These are phyloP conservation scores for Telenomus remus DNA, from an alignment of 1,140 invertebrate genomes.

Conservation along the genomic window DNA sequence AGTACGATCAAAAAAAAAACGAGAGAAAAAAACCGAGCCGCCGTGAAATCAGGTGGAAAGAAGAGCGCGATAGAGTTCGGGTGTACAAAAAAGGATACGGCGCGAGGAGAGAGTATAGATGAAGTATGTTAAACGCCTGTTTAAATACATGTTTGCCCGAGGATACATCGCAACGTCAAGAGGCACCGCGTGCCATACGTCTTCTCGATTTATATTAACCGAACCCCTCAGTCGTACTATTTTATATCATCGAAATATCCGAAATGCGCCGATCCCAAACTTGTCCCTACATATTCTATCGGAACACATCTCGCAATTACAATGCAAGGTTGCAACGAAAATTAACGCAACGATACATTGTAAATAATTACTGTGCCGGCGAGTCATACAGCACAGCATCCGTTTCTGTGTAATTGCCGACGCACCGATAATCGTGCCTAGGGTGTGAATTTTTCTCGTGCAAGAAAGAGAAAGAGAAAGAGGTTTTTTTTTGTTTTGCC, in stretches of 20 bases:
- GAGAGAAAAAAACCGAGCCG: constrained; percentile 8
- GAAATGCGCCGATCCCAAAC: too few species aligned
- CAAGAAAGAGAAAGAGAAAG: background rate
- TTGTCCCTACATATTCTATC: too few species aligned
- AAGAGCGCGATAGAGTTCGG: too few species aligned
- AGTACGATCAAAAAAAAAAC: constrained; percentile 14
- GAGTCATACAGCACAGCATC: constrained; percentile 33
- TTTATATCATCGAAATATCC: constrained; percentile 38
- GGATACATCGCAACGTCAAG: constrained; percentile 66
- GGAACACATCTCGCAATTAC: constrained; percentile 47
- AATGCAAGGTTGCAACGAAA: too few species aligned
- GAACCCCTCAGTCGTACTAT: constrained; percentile 23
- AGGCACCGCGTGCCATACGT: constrained; percentile 68
- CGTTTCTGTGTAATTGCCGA: constrained; percentile 50
- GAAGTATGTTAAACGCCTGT: constrained; percentile 74
- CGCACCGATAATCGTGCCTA: constrained; percentile 34
- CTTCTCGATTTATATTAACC: constrained; percentile 73
- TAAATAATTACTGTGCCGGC: constrained; percentile 39
- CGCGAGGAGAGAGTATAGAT: constrained; percentile 58
- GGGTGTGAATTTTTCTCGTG: constrained; percentile 44
- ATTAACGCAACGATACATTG: constrained; percentile 40
- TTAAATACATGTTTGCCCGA: constrained; percentile 72
- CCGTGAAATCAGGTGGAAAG: background rate
- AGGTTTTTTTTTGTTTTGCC: background rate
- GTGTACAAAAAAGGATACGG: constrained; percentile 22